Percentiles rank a stretch among this genome's conserved stretches.
These are phyloP conservation scores for Ptyas mucosa DNA, from an alignment of 2,113 vertebrate species.

Conservation along the genomic window DNA sequence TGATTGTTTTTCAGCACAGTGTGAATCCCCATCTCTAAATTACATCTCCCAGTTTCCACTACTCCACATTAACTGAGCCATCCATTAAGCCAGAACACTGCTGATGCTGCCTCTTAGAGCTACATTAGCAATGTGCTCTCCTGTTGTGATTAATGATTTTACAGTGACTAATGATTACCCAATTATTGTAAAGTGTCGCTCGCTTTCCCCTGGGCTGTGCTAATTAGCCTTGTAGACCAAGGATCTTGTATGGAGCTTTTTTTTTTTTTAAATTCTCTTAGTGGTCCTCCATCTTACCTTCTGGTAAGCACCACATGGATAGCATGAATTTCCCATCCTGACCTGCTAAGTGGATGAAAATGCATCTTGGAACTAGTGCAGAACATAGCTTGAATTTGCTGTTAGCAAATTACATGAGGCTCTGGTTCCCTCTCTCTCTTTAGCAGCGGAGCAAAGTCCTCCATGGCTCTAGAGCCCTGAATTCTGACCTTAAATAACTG, in stretches of 20 bases:
- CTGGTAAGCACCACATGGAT: not conserved
- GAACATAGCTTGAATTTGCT: not conserved
- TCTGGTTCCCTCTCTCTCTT: not conserved
- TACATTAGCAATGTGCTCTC: slow-evolving; percentile 17
- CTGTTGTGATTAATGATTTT: slow-evolving; percentile 31
- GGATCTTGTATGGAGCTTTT: not conserved
- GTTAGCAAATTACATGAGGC: not conserved
- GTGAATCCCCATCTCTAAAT: not conserved
- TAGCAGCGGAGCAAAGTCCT: not conserved
- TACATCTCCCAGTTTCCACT: not conserved
- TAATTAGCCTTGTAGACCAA: slow-evolving; percentile 5
- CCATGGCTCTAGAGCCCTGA: not conserved
- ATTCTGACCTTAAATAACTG: not conserved
- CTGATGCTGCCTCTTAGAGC: slow-evolving; percentile 8
- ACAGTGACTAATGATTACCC: slow-evolving; percentile 33
- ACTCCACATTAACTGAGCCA: slow-evolving; percentile 5
- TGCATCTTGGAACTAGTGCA: not conserved
- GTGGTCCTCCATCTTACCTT: not conserved
- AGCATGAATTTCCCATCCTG: too few relatives aligned
- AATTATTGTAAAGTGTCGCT: slow-evolving; percentile 31
- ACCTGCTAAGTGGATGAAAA: not conserved
- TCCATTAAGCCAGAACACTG: slow-evolving; percentile 15
- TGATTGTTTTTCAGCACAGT: not conserved
- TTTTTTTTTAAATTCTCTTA: not conserved
- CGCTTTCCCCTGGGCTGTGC: not conserved